Percentiles rank a stretch among this genome's conserved stretches.
These are phyloP conservation scores for Vultur gryphus DNA, from an alignment of 2,797 vertebrate species.

Conservation along the genomic window DNA sequence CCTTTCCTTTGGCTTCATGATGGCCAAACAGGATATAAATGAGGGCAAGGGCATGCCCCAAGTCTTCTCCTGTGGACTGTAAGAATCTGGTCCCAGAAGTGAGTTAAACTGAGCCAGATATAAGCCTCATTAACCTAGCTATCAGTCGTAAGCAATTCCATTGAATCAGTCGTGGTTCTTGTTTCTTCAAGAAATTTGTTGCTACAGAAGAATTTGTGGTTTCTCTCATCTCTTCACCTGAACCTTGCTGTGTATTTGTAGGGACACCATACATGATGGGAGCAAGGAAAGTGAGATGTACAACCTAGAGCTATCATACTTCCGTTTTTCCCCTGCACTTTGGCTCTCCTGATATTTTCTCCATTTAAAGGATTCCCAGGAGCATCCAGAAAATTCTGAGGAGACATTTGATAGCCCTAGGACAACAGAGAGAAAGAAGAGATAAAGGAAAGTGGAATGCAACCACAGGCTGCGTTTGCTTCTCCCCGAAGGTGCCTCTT, in stretches of 20 bases:
- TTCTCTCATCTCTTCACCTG: not conserved
- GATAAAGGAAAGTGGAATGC: not conserved
- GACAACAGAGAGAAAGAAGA: not conserved
- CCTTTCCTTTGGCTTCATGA: not conserved
- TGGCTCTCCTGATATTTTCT: not conserved
- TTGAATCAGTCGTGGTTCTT: rapidly evolving
- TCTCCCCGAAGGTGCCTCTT: not conserved
- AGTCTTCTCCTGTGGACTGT: not conserved
- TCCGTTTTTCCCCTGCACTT: not conserved
- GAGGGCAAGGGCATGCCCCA: not conserved
- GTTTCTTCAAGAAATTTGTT: no score
- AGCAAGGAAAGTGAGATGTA: not conserved
- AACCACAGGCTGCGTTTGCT: not conserved
- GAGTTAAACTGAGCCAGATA: not conserved
- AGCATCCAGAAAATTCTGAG: not conserved
- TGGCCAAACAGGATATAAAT: not conserved
- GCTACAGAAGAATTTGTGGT: not conserved
- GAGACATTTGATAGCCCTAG: not conserved
- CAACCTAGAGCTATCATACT: not conserved
- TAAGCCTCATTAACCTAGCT: not conserved
- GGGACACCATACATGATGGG: not conserved
- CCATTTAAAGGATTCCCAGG: not conserved
- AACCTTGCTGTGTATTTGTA: not conserved
- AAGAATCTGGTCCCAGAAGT: not conserved
- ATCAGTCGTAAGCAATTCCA: not conserved